phyloP scores from a whole-genome alignment of 2,888 invertebrate species.

The Patella pellucida region DNA sequence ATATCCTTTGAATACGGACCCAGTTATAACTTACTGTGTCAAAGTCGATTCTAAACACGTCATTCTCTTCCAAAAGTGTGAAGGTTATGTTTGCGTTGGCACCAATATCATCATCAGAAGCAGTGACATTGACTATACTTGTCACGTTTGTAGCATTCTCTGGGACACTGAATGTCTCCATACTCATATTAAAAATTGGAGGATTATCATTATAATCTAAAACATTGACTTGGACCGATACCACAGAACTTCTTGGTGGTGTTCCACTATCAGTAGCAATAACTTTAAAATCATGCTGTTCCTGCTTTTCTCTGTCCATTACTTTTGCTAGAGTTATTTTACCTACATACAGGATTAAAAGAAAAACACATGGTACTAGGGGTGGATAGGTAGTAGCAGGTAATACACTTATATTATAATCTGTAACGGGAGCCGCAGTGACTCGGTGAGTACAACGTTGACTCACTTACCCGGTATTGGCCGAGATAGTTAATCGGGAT shows the following conservation, averaged over 20 bases:
- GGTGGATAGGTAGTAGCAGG: too few species aligned
- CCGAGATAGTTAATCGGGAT: too few species aligned
- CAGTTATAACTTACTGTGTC: slow-evolving; percentile 45
- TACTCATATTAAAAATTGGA: slow-evolving; percentile 73
- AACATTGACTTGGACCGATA: slow-evolving; percentile 71
- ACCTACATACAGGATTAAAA: slow-evolving; percentile 37
- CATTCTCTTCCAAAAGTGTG: slow-evolving; percentile 79
- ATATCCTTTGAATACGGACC: too few species aligned
- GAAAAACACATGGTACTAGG: too few species aligned
- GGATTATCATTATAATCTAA: slow-evolving; percentile 63
- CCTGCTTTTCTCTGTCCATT: slow-evolving; percentile 74
- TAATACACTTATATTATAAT: too few species aligned
- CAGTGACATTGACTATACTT: slow-evolving; percentile 79
- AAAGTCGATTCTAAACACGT: slow-evolving; percentile 80
- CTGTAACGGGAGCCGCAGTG: too few species aligned
- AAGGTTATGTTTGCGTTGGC: slow-evolving; percentile 79
- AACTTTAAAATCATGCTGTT: slow-evolving; percentile 43
- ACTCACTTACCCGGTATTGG: too few species aligned
- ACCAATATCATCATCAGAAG: slow-evolving; percentile 77
- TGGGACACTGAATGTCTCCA: slow-evolving; percentile 32
- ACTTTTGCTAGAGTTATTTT: slow-evolving; percentile 71
- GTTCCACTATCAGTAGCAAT: slow-evolving; percentile 54
- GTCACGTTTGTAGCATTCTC: slow-evolving; percentile 50
- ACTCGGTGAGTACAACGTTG: too few species aligned
- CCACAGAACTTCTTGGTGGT: slow-evolving; percentile 64